Percentiles rank a stretch among this genome's conserved stretches.
Evolutionary conservation across 2,888 invertebrate species (phyloP).

Genomic region (Drosophila monieri): DNA sequence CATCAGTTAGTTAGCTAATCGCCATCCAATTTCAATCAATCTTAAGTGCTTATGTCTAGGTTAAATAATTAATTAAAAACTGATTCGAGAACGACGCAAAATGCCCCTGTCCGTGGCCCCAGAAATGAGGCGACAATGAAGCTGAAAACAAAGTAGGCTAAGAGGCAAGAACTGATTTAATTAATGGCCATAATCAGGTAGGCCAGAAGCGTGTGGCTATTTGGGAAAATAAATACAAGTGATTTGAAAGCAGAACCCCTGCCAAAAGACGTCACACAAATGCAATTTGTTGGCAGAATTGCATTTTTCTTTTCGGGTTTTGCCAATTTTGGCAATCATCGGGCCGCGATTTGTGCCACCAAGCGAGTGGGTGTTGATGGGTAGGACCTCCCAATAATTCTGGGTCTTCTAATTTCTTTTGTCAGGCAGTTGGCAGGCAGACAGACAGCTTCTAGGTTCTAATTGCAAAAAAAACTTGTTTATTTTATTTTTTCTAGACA

Average conservation of each 20-base stretch:
- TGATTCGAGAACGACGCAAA: slow-evolving; percentile 48
- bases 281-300: slow-evolving; percentile 51
- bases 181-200: slow-evolving; percentile 69
- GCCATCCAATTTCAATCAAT: slow-evolving; percentile 37
- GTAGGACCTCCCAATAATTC: neutral
- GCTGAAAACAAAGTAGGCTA: slow-evolving; percentile 16
- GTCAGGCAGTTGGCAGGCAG: slow-evolving; percentile 36
- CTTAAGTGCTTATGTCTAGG: slow-evolving; percentile 39
- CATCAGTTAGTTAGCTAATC: slow-evolving; percentile 59
- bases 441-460: neutral
- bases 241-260: slow-evolving; percentile 21
- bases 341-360: slow-evolving; percentile 22
- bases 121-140: slow-evolving; percentile 10
- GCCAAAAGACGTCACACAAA: slow-evolving; percentile 64
- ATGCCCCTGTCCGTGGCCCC: slow-evolving; percentile 2
- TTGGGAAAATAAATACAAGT: slow-evolving; percentile 44
- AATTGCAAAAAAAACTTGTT: slow-evolving; percentile 29
- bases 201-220: slow-evolving; percentile 27
- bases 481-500: too few species aligned
- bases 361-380: slow-evolving; percentile 49
- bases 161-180: slow-evolving; percentile 37
- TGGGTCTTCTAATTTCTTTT: slow-evolving; percentile 16
- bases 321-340: slow-evolving; percentile 39
- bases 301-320: slow-evolving; percentile 22
- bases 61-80: slow-evolving; percentile 39